Evolutionary conservation across 2,797 vertebrate genomes (phyloP).

Genomic region (Cephalopachus bancanus): DNA sequence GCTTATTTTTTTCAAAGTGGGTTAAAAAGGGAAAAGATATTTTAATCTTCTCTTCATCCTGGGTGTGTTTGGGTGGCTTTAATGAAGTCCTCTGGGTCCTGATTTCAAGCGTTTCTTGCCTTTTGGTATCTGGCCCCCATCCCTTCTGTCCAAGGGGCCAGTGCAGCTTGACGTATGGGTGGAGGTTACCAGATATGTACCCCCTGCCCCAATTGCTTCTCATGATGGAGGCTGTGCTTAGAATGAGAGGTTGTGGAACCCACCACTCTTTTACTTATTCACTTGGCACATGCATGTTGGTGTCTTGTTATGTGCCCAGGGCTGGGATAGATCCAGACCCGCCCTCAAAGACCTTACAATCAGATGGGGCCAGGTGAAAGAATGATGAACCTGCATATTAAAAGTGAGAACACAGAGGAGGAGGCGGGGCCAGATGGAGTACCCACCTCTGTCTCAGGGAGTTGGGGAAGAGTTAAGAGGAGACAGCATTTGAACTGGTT

Average conservation of each 20-base stretch:
- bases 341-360: not conserved
- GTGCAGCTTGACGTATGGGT: not conserved
- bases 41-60: constrained; percentile 58
- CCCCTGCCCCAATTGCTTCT: not conserved
- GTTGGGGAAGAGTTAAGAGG: not conserved
- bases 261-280: not conserved
- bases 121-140: not conserved
- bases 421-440: not conserved
- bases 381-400: not conserved
- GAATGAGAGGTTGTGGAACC: not conserved
- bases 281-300: not conserved
- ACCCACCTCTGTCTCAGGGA: not conserved
- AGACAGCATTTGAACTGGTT: not conserved
- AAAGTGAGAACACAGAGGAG: not conserved
- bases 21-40: constrained; percentile 54
- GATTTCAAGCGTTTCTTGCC: not conserved
- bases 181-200: not conserved
- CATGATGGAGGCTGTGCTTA: not conserved
- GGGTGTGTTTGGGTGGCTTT: constrained; percentile 30
- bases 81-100: not conserved
- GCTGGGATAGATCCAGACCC: not conserved
- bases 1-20: constrained; percentile 27
- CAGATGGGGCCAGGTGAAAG: not conserved
- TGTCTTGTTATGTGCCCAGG: not conserved
- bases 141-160: not conserved